Evolutionary conservation across 1,140 invertebrate genomes (phyloP), one percentile per base, ranked within the genome.

Genomic region (Drosophila sechellia): DNA sequence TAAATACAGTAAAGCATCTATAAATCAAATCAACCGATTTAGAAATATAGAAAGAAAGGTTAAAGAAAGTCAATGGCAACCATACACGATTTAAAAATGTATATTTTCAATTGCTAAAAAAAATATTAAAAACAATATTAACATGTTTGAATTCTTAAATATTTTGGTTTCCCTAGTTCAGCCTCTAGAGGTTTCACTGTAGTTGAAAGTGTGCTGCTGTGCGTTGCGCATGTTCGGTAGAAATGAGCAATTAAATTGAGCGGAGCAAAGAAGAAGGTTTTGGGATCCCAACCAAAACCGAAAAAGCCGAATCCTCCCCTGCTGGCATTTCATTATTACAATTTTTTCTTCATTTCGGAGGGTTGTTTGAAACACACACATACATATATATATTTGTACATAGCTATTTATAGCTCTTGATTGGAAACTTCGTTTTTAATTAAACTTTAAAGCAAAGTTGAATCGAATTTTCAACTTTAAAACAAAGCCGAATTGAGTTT

Each of bases 151-250:
- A 31, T 2, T 10, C 0, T 31, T 10, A 2, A 2, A 31, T 31
- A 5, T 3, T 31, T 31, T 31, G 10, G 31, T 31, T 31, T 45
- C 3, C 3, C 12, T 12, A 4, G 42, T 17, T 20, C 15, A 8
- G 10, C 8, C 11, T n/a, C 13, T 35, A 3, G 25, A 13, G 12
- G 8, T 10, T 31, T 25, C 2, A 61, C 59, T 61, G 46, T 72
- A 27, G 46, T 11, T 52, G 42, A 75, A 58, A 75, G 39, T 74
- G 15, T 59, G 54, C 55, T 77, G 77, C 77, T 78, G 74, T 60
- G 71, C 55, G 55, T 59, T 89, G 83, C 83, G 83, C 83, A 87
- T 87, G 83, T 89, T 83, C 83, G 56, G 31, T 60, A 66, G 61
- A 87, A 87, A 77, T 79, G 72, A 89, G 84, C 71, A 65, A 83